Evolutionary conservation across 2,888 invertebrate species (phyloP), one percentile per base, ranked within the genome.

Genomic region (Altica lythri): DNA sequence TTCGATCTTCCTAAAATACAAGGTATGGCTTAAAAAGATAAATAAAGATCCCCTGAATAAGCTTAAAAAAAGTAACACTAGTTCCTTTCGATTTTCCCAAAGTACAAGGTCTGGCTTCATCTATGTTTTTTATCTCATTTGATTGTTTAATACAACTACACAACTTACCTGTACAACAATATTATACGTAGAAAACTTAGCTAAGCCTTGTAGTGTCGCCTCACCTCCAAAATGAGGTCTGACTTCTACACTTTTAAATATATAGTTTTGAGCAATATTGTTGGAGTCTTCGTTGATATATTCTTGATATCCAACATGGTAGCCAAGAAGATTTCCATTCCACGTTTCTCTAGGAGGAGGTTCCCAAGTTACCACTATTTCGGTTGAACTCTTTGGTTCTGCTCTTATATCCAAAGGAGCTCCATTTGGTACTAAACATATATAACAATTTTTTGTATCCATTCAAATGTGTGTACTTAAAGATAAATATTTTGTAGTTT

Each of bases 261-360:
- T 86, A 71, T 88, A 89, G 1, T 84, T 79, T 61, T 79, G 79
- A 9, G 67, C 58, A 4, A 68, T 62, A 42, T 52, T 63, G 52
- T 66, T 68, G 8, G 66, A 59, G 8, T 69, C 68, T 13, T 69
- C 69, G n/a, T 67, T 57, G 17, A 62, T 73, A 68, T 85, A 82
- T 74, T 87, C 85, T 73, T 90, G 88, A 79, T 89, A 92, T 64
- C 92, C 91, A 18, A 92, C 89, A 72, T 92, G 91, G 76, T 92
- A 92, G 49, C 93, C 93, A 0, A 92, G 80, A 62, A 92, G 82
- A 69, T 90, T 90, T 34, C 92, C 92, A 72, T 92, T 92, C 91
- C 92, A 92, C 56, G 89, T 81, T 70, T 92, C 90, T 66, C 88
- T 82, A 68, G 89, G 85, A 14, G 93, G 93, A 19, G 93, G 89